A percentile compares a stretch with the other conserved stretches of the same genome.
phyloP scores from a whole-genome alignment of 2,797 vertebrate species.

The Tangara arthus region DNA sequence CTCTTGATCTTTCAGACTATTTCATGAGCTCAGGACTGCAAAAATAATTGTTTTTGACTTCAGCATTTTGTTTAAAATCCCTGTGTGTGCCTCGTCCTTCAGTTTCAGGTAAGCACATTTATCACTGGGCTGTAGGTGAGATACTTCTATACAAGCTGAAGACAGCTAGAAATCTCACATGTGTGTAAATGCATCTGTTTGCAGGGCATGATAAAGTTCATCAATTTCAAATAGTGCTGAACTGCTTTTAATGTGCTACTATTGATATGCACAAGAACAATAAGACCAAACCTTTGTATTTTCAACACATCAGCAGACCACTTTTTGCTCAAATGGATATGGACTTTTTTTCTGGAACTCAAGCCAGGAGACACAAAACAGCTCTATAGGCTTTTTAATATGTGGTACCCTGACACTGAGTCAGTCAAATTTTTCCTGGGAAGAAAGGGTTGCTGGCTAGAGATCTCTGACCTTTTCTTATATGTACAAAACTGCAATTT shows the following conservation, averaged over 20 bases:
- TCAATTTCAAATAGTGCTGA: neutral
- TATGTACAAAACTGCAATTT: neutral
- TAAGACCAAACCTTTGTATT: neutral
- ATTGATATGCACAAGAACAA: neutral
- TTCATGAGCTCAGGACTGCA: neutral
- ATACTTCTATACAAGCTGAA: neutral
- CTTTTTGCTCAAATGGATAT: neutral
- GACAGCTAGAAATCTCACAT: neutral
- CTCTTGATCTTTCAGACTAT: neutral
- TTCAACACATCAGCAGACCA: neutral
- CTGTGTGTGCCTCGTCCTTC: neutral
- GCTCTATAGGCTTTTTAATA: neutral
- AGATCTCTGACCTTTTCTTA: neutral
- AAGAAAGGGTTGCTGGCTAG: neutral
- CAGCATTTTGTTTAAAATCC: neutral
- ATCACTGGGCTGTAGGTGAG: neutral
- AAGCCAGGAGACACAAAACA: rapidly evolving
- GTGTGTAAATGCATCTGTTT: neutral
- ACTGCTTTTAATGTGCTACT: neutral
- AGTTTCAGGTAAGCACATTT: neutral
- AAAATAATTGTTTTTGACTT: neutral
- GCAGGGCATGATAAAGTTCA: neutral
- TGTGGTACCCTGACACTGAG: neutral
- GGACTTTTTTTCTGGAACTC: neutral
- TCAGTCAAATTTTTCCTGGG: neutral